A percentile compares a stretch with the other conserved stretches of the same genome.
phyloP scores from a whole-genome alignment of 2,888 invertebrate species.

The Callosobruchus maculatus region DNA sequence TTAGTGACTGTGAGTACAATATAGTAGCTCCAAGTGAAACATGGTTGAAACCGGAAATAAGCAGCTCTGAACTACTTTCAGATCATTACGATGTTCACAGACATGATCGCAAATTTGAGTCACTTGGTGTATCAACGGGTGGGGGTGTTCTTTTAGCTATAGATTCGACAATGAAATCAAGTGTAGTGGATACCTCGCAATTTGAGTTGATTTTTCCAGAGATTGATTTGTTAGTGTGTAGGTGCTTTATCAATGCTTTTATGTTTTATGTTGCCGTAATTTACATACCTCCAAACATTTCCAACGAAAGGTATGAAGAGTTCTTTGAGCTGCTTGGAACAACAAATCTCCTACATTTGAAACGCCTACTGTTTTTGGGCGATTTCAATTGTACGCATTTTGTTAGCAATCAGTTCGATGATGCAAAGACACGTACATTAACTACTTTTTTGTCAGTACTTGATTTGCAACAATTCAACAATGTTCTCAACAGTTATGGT shows the following conservation, averaged over 20 bases:
- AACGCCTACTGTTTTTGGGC: neutral
- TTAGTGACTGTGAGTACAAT: neutral
- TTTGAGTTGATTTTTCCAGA: neutral
- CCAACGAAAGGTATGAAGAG: neutral
- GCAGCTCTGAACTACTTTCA: neutral
- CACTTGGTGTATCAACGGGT: neutral
- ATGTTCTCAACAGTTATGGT: slow-evolving; percentile 1
- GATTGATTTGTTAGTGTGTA: neutral
- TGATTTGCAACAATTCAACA: neutral
- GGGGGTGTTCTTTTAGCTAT: neutral
- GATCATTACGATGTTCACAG: neutral
- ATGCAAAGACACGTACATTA: neutral
- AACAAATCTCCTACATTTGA: too few relatives aligned
- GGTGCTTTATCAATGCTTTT: neutral
- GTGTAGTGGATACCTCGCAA: neutral
- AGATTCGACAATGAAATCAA: neutral
- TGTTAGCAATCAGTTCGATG: neutral
- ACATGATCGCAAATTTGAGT: neutral
- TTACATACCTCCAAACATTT: slow-evolving; percentile 1
- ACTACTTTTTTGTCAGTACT: neutral
- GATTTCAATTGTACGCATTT: neutral
- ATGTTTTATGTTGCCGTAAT: neutral
- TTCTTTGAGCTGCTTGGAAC: neutral
- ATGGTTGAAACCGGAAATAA: neutral
- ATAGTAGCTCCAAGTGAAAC: neutral